These are phyloP conservation scores for Ornithoptera alexandrae DNA, from an alignment of 2,888 invertebrate species.

Conservation along the genomic window DNA sequence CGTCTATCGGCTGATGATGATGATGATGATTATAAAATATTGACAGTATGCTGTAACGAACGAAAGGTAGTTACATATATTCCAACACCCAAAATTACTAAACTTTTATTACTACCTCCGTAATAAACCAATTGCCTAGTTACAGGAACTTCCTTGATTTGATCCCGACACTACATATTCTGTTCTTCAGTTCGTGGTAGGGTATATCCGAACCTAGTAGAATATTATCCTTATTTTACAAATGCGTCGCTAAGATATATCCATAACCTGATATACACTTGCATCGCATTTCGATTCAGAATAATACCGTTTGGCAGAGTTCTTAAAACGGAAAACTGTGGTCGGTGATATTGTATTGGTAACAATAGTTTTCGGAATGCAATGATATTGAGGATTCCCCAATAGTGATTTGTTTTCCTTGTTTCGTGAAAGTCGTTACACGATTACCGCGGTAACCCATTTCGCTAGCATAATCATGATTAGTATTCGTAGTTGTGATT, in stretches of 20 bases:
- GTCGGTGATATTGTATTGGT: slow-evolving; percentile 36
- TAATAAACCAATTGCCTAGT: too few species aligned
- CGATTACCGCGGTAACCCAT: background rate
- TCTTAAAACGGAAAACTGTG: slow-evolving; percentile 45
- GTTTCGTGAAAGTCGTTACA: slow-evolving; percentile 28
- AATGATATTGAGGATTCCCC: slow-evolving; percentile 40
- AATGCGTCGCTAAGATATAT: background rate
- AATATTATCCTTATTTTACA: too few species aligned
- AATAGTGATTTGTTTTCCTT: slow-evolving; percentile 36
- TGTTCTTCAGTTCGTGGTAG: too few species aligned
- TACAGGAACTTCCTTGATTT: too few species aligned
- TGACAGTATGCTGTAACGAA: too few species aligned
- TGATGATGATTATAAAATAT: too few species aligned
- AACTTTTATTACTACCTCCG: too few species aligned
- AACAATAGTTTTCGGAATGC: slow-evolving; percentile 40
- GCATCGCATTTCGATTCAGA: slow-evolving; percentile 32
- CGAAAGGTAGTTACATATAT: too few species aligned
- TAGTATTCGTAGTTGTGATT: background rate
- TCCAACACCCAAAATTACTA: too few species aligned
- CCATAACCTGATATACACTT: background rate
- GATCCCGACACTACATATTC: too few species aligned
- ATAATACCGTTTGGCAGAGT: slow-evolving; percentile 32
- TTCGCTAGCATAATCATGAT: background rate
- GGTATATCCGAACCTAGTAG: too few species aligned
- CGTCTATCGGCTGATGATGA: too few species aligned